A percentile compares a stretch with the other conserved stretches of the same genome.
Conservation (phyloP, 2,888 invertebrate genomes). For the Colostygia pectinataria region DNA sequence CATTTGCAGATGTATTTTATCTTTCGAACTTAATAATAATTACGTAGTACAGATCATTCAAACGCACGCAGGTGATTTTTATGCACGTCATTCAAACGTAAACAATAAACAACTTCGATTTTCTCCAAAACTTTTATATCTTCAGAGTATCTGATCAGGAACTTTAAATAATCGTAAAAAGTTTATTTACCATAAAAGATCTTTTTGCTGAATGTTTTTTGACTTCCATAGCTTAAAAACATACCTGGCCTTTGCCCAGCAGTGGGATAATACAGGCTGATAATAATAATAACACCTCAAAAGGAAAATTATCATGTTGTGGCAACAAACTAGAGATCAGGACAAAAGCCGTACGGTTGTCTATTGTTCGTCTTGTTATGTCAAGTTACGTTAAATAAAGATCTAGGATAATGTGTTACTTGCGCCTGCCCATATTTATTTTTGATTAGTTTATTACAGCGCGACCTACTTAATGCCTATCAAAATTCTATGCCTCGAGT, state of each 20-base stretch:
- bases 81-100: slow-evolving; percentile 27
- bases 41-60: slow-evolving; percentile 23
- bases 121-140: slow-evolving; percentile 31
- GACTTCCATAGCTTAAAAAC: too few species aligned
- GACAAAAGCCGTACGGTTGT: too few species aligned
- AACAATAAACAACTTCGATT: slow-evolving; percentile 35
- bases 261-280: too few species aligned
- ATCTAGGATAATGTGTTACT: too few species aligned
- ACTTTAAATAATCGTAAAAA: slow-evolving; percentile 34
- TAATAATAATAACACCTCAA: too few species aligned
- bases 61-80: slow-evolving; percentile 21
- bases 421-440: slow-evolving; percentile 13
- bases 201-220: too few species aligned
- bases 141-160: slow-evolving; percentile 32
- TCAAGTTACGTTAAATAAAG: too few species aligned
- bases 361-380: background rate
- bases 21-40: slow-evolving; percentile 17
- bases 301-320: too few species aligned
- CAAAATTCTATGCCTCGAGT: slow-evolving; percentile 43
- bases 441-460: slow-evolving; percentile 13
- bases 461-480: slow-evolving; percentile 40
- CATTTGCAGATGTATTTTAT: slow-evolving; percentile 22
- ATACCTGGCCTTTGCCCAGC: too few species aligned
- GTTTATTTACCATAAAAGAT: slow-evolving; percentile 28
- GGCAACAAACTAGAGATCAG: too few species aligned